Evolutionary conservation across 2,113 vertebrate species (phyloP).

Genomic region (Megaleporinus macrocephalus): DNA sequence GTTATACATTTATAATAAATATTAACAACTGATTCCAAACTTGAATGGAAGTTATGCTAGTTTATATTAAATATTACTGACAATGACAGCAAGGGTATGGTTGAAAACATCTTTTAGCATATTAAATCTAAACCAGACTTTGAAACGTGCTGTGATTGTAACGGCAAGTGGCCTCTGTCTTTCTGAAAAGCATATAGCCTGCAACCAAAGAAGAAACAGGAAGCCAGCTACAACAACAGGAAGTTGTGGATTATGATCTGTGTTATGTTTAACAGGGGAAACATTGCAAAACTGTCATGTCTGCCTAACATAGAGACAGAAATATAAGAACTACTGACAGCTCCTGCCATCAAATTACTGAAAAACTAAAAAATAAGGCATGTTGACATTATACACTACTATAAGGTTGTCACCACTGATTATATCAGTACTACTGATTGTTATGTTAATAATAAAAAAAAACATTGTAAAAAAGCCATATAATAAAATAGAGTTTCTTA

Average conservation of each 20-base stretch:
- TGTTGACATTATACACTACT: neutral
- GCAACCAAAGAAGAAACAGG: slow-evolving; percentile 49
- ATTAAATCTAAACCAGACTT: neutral
- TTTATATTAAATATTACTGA: too few species aligned
- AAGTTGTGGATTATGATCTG: slow-evolving; percentile 55
- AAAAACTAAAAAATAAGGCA: too few species aligned
- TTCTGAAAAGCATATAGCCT: slow-evolving; percentile 21
- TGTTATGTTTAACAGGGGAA: slow-evolving; percentile 22
- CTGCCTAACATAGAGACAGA: slow-evolving; percentile 16
- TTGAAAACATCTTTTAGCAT: neutral
- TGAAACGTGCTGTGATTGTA: neutral
- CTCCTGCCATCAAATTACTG: neutral
- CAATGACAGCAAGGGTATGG: neutral
- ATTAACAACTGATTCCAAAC: too few species aligned
- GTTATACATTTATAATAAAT: too few species aligned
- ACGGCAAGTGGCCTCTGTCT: neutral
- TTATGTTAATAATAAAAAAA: too few species aligned
- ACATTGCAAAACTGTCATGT: slow-evolving; percentile 1
- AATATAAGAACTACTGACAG: neutral
- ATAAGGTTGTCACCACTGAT: too few species aligned
- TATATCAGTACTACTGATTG: too few species aligned
- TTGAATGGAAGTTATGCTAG: too few species aligned
- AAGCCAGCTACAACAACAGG: slow-evolving; percentile 53
- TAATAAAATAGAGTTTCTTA: too few species aligned
- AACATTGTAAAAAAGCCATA: too few species aligned